A percentile compares a stretch with the other conserved stretches of the same genome.
Evolutionary conservation across 2,113 vertebrate species (phyloP).

Genomic region (Dryoscopus gambensis): DNA sequence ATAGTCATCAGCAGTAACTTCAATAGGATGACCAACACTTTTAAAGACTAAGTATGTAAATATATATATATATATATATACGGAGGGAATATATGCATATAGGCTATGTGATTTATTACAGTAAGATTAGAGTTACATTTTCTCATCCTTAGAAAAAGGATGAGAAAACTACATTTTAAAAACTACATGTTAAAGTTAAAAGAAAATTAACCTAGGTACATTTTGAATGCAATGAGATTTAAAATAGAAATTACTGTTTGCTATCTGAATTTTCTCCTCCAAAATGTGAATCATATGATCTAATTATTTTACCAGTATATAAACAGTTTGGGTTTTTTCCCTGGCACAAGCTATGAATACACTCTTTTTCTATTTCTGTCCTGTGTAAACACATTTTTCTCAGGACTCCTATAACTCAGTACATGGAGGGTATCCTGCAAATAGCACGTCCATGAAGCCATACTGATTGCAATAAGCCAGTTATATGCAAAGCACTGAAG

Average conservation of each 20-base stretch:
- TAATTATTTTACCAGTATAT: neutral
- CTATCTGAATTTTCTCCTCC: neutral
- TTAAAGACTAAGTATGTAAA: neutral
- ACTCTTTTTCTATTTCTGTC: constrained; percentile 25
- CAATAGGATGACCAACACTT: neutral
- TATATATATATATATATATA: too few relatives aligned
- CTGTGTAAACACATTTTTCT: constrained; percentile 11
- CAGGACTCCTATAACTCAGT: constrained; percentile 1
- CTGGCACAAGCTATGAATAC: neutral
- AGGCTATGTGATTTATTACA: neutral
- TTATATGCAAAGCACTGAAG: neutral
- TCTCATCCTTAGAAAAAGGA: neutral
- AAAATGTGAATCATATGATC: neutral
- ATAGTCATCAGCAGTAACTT: neutral
- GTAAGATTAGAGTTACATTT: neutral
- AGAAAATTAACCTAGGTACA: neutral
- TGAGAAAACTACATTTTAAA: too few relatives aligned
- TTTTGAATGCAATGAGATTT: neutral
- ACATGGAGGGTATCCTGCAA: neutral
- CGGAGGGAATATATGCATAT: neutral
- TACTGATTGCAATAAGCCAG: neutral
- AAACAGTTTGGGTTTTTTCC: neutral
- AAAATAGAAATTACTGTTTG: neutral
- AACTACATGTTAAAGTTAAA: neutral
- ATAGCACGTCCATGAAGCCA: neutral